Percentiles rank a stretch among this genome's conserved stretches.
Conservation (phyloP, 2,113 vertebrate species). For the Bubo scandiacus region DNA sequence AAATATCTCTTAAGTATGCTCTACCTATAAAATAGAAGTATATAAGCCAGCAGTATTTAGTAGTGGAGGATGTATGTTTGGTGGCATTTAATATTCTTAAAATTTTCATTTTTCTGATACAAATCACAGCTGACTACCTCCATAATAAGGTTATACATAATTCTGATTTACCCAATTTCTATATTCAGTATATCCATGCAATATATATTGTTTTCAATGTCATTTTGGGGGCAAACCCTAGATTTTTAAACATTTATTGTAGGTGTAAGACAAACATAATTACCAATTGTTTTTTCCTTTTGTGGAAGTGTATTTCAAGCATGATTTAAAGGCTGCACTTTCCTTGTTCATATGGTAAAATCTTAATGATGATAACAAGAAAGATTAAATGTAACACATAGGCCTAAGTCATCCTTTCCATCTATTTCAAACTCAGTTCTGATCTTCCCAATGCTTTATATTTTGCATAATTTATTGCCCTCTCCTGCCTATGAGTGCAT, state of each 20-base stretch:
- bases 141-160: neutral
- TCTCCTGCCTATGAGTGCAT: neutral
- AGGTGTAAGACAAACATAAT: neutral
- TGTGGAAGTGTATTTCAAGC: neutral
- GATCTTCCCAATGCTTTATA: neutral
- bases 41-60: neutral
- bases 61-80: neutral
- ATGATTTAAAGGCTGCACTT: neutral
- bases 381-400: neutral
- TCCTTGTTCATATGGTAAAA: neutral
- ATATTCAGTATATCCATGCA: neutral
- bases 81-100: neutral
- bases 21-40: neutral
- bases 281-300: neutral
- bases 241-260: neutral
- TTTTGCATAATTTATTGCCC: neutral
- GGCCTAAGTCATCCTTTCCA: neutral
- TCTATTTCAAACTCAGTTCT: neutral
- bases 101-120: neutral
- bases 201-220: neutral
- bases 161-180: neutral
- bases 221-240: neutral
- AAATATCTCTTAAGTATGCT: slow-evolving; percentile 49
- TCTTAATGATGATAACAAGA: neutral
- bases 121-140: neutral